Evolutionary conservation across 2,888 invertebrate genomes (phyloP), one percentile per base, ranked within the genome.

Genomic region (Agonopterix heracliana): DNA sequence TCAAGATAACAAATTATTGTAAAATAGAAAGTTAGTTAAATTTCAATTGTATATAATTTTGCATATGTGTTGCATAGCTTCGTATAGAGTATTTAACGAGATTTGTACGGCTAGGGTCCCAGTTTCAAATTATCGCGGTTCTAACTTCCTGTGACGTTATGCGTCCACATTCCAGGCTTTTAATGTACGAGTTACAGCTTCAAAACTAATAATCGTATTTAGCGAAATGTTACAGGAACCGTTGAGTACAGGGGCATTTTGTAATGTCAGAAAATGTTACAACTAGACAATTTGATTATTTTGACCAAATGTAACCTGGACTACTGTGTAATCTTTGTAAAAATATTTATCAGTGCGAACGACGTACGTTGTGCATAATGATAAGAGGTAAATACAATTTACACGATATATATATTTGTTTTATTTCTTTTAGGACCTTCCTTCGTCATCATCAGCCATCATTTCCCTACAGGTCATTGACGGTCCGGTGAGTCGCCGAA

Each of bases 301-400:
- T 82, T 85, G 86, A 87, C 85, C 85, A 85, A 26, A 86, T 86
- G 81, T 87, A 85, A 83, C 82, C 86, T 26, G 26, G 26, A 26
- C 26, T 26, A 74, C 72, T 78, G 81, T 86, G 78, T 86, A 84
- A 81, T 78, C 83, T 81, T 84, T 86, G 87, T 86, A 82, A 81
- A 84, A 78, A 81, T 81, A 77, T 80, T 81, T 81, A 81, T 81
- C 80, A 66, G 71, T 80, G 81, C 80, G 73, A 74, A 79, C 79
- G 78, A 71, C 76, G 68, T 79, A 74, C 75, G 83, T 82, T 78
- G 64, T 78, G 84, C 85, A 78, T 85, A 72, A 79, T 77, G 81
- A 75, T 86, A 84, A 81, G 77, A 81, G 74, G 86, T 88, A 88
- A 88, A 88, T 88, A 87, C 86, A 86, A 86, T 87, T 87, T 87